Evolutionary conservation across 1,140 invertebrate species (phyloP).

Genomic region (Chrysopa pallens): DNA sequence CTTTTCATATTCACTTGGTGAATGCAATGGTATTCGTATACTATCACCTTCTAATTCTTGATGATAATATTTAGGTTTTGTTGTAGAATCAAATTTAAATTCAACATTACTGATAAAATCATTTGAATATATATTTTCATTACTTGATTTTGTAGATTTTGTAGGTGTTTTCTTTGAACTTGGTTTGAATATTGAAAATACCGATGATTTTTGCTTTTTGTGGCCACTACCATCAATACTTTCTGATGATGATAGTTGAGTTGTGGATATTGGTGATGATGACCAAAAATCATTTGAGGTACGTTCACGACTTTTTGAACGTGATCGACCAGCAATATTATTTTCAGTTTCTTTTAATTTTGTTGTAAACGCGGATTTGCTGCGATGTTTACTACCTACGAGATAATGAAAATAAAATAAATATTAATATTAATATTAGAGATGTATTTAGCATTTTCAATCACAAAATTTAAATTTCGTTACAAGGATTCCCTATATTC

Average conservation of each 20-base stretch:
- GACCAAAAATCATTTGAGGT: slow-evolving; percentile 16
- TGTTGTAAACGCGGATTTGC: slow-evolving; percentile 18
- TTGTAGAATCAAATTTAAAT: slow-evolving; percentile 15
- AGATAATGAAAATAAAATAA: too few species aligned
- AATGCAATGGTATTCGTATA: slow-evolving; percentile 43
- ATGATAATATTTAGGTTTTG: slow-evolving; percentile 30
- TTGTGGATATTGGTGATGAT: slow-evolving; percentile 24
- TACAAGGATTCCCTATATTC: too few species aligned
- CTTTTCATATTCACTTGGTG: slow-evolving; percentile 40
- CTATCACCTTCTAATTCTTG: slow-evolving; percentile 32
- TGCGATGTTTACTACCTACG: slow-evolving; percentile 7
- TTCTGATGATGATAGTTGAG: slow-evolving; percentile 15
- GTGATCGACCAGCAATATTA: slow-evolving; percentile 18
- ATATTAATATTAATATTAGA: too few species aligned
- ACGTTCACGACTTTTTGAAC: slow-evolving; percentile 44
- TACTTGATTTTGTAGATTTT: slow-evolving; percentile 10
- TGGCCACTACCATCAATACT: slow-evolving; percentile 19
- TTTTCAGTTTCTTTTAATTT: slow-evolving; percentile 10
- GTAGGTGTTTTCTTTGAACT: slow-evolving; percentile 17
- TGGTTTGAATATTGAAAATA: slow-evolving; percentile 40
- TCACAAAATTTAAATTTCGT: too few species aligned
- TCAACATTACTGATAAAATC: slow-evolving; percentile 13
- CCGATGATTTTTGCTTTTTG: slow-evolving; percentile 35
- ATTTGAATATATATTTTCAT: slow-evolving; percentile 20
- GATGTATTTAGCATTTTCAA: too few species aligned